phyloP scores from a whole-genome alignment of 2,888 invertebrate genomes.

The Heteromurus nitidus region DNA sequence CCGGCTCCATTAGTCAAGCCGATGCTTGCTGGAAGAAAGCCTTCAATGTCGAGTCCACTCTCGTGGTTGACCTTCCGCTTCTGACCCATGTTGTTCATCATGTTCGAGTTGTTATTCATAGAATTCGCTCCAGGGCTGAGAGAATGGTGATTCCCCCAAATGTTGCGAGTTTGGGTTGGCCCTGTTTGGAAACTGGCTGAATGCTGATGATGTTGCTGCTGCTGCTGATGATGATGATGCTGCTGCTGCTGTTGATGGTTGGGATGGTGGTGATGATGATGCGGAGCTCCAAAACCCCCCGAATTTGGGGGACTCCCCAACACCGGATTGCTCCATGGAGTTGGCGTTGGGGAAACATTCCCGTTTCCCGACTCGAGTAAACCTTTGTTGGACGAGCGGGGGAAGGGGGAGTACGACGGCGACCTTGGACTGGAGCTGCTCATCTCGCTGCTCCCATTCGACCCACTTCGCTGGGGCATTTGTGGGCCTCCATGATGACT shows the following conservation, averaged over 20 bases:
- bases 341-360: slow-evolving; percentile 73
- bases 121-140: slow-evolving; percentile 72
- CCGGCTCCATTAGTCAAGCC: slow-evolving; percentile 27
- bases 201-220: slow-evolving; percentile 72
- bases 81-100: slow-evolving; percentile 75
- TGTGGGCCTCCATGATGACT: slow-evolving; percentile 58
- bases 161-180: slow-evolving; percentile 71
- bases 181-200: slow-evolving; percentile 68
- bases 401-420: slow-evolving; percentile 72
- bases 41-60: slow-evolving; percentile 76
- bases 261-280: slow-evolving; percentile 41
- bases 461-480: slow-evolving; percentile 71
- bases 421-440: slow-evolving; percentile 72
- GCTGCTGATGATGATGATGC: slow-evolving; percentile 45
- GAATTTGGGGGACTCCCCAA: slow-evolving; percentile 73
- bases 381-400: slow-evolving; percentile 71
- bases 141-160: slow-evolving; percentile 73
- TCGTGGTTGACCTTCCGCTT: slow-evolving; percentile 76
- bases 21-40: slow-evolving; percentile 59
- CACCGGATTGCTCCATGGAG: slow-evolving; percentile 73
- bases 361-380: slow-evolving; percentile 74
- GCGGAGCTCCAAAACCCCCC: slow-evolving; percentile 71
- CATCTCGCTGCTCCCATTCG: slow-evolving; percentile 73
- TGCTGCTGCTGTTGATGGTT: slow-evolving; percentile 59
- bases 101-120: slow-evolving; percentile 65